These are phyloP conservation scores for Agrilus planipennis DNA, from an alignment of 1,140 invertebrate species.

Conservation along the genomic window DNA sequence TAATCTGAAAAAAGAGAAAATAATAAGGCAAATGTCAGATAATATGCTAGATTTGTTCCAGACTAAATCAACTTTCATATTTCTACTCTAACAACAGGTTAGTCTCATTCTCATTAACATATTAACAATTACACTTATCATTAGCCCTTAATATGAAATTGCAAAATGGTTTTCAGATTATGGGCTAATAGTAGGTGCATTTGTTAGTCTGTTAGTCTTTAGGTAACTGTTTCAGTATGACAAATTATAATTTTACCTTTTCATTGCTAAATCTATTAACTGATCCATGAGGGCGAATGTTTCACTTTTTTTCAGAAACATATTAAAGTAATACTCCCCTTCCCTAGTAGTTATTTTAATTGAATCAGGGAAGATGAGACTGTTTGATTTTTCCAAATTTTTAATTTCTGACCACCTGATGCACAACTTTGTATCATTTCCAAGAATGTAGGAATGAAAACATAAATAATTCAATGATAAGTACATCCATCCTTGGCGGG, in stretches of 20 bases:
- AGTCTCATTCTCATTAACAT: too few relatives aligned
- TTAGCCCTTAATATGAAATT: too few relatives aligned
- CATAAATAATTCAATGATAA: constrained; percentile 91
- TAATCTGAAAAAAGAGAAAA: constrained; percentile 51
- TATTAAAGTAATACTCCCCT: constrained; percentile 74
- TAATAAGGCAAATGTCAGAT: too few relatives aligned
- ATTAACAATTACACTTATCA: too few relatives aligned
- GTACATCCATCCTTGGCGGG: constrained; percentile 91
- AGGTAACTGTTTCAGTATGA: too few relatives aligned
- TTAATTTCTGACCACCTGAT: constrained; percentile 75
- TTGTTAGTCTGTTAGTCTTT: too few relatives aligned
- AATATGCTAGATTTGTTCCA: too few relatives aligned
- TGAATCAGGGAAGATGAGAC: constrained; percentile 73
- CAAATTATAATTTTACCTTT: constrained; percentile 51
- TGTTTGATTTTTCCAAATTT: constrained; percentile 61
- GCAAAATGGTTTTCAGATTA: too few relatives aligned
- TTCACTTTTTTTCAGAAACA: constrained; percentile 82
- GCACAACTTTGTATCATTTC: constrained; percentile 77
- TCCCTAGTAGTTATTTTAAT: constrained; percentile 75
- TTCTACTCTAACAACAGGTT: too few relatives aligned
- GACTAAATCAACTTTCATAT: too few relatives aligned
- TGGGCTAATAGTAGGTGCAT: too few relatives aligned
- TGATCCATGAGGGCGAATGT: constrained; percentile 89
- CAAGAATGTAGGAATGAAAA: constrained; percentile 91
- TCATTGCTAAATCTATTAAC: constrained; percentile 93